phyloP scores from a whole-genome alignment of 2,888 invertebrate genomes.

The Amphimallon solstitiale region DNA sequence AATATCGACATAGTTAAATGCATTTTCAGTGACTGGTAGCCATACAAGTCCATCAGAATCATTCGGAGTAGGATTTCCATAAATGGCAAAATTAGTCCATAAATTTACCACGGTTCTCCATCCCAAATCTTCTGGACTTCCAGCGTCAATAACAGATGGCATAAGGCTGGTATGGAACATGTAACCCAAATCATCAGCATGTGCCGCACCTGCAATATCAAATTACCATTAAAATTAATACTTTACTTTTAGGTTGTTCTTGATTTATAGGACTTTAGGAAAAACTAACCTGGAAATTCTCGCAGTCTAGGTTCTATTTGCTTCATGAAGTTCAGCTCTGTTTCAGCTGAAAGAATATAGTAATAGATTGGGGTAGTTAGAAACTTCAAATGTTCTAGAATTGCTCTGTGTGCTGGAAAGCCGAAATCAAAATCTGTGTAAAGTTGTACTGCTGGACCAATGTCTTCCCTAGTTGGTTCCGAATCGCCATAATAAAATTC shows the following conservation, averaged over 20 bases:
- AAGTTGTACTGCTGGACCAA: slow-evolving; percentile 1
- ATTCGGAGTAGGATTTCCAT: slow-evolving; percentile 27
- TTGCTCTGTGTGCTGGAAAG: slow-evolving; percentile 25
- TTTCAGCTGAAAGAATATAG: slow-evolving; percentile 25
- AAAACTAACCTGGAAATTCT: not conserved
- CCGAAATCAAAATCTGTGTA: slow-evolving; percentile 12
- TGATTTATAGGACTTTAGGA: not conserved
- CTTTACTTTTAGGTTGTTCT: too few relatives aligned
- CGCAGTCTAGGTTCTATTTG: not conserved
- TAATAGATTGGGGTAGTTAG: slow-evolving; percentile 18
- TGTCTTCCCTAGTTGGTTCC: not conserved
- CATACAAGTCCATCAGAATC: not conserved
- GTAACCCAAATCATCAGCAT: slow-evolving; percentile 29
- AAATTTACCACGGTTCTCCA: slow-evolving; percentile 22
- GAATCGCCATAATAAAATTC: slow-evolving; percentile 21
- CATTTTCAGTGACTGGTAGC: slow-evolving; percentile 5
- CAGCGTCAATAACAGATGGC: not conserved
- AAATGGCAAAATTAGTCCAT: slow-evolving; percentile 37
- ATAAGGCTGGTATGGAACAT: not conserved
- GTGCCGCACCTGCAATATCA: slow-evolving; percentile 14
- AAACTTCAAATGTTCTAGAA: slow-evolving; percentile 5
- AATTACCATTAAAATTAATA: too few relatives aligned
- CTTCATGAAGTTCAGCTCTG: slow-evolving; percentile 10
- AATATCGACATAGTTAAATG: slow-evolving; percentile 27
- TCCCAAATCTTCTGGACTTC: slow-evolving; percentile 14